Base-by-base conservation (phyloP, 2,113 vertebrate genomes). In the Takifugu bimaculatus region DNA sequence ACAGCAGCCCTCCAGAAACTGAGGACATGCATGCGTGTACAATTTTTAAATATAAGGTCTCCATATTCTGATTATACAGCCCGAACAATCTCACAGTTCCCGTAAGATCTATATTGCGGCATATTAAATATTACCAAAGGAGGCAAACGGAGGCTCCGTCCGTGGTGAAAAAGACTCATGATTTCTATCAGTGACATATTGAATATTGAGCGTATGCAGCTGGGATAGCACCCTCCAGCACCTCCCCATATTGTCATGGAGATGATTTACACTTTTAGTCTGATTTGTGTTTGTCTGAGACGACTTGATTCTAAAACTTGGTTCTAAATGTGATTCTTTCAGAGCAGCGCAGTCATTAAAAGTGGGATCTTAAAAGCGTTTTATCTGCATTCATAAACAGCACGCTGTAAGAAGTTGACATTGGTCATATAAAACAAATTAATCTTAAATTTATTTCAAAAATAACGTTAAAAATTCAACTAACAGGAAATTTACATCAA, bases 1-100 rank as follows among this genome's bases (percentile, higher is more conserved):
- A 68, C 80, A 79, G 25, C 27, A 50, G 26, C 50, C 71, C 80
- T 82, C 74, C 39, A n/a, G 60, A 83, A 78, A 80, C 74, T 20
- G 47, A 87, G 83, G 71, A 65, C 57, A 49, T 35, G 50, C 39
- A 25, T 49, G 50, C 39, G n/a, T 49, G 26, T 47, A 50, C 26
- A 29, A 32, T 43, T 73, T 70, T 68, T 68, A 77, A 63, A 78
- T 54, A 76, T 63, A 59, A 68, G 44, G 45, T 64, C 59, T 71
- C 59, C 35, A 9, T 39, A 39, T 39, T 79, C 60, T 51, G 60
- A 58, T 65, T 58, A 56, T 51, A 77, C 53, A 57, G 70, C 62
- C 26, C 49, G 77, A 56, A 70, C 50, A 51, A 20, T 53, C 50
- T 75, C 35, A 25, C 47, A 12, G 13, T 53, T 65, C 58, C 60